These are phyloP conservation scores for Clitarchus hookeri DNA, from an alignment of 2,888 invertebrate genomes.

Conservation along the genomic window DNA sequence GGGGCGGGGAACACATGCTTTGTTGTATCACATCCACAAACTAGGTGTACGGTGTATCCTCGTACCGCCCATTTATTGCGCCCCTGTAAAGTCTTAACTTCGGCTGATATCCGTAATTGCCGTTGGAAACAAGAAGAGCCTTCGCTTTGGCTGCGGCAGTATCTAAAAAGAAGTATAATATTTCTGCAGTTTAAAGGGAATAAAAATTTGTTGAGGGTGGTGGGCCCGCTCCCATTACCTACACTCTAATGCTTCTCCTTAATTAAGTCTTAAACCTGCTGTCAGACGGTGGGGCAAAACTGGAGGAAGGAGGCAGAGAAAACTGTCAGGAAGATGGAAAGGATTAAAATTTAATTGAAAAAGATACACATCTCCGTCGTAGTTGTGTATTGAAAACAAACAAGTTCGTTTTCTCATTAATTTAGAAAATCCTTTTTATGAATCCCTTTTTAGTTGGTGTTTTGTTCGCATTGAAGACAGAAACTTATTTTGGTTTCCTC, in stretches of 20 bases:
- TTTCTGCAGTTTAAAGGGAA: no score
- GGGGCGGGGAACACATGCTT: no score
- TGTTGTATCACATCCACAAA: no score
- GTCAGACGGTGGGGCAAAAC: background rate
- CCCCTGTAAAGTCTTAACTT: no score
- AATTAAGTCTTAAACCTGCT: background rate
- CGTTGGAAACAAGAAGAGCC: no score
- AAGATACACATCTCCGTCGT: background rate
- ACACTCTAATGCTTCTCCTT: background rate
- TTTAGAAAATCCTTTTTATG: background rate
- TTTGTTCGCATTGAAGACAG: background rate
- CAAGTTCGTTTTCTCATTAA: background rate
- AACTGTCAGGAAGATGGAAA: background rate
- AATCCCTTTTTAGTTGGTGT: background rate
- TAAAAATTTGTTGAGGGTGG: no score
- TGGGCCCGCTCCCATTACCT: background rate
- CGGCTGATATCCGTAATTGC: no score
- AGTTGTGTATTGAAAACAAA: slow-evolving; percentile 14
- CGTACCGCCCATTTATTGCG: no score
- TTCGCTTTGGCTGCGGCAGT: no score
- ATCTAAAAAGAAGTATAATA: no score
- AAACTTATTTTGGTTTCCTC: background rate
- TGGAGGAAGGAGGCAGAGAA: background rate
- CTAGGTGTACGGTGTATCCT: no score
- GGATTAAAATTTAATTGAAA: background rate